phyloP scores from a whole-genome alignment of 2,888 invertebrate genomes.

The Morpho deidamia region DNA sequence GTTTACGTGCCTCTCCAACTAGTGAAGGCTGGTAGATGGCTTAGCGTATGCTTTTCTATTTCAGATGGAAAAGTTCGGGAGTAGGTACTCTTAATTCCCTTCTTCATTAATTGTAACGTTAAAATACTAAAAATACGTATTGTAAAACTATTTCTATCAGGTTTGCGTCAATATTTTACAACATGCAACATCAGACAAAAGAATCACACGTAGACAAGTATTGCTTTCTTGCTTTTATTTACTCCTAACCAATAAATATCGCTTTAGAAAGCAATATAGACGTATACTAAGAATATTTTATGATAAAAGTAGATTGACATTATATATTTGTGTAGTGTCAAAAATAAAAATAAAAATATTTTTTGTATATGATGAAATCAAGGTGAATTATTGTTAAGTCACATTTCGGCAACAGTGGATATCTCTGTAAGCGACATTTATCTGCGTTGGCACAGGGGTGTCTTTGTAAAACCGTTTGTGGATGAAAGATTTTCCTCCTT shows the following conservation, averaged over 20 bases:
- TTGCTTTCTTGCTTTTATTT: not conserved
- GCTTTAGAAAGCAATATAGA: not conserved
- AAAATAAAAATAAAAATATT: not conserved
- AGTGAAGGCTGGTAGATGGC: too few species aligned
- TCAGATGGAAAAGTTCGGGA: too few species aligned
- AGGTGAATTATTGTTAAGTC: conserved; percentile 50
- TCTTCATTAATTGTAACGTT: too few species aligned
- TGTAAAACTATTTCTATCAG: not conserved
- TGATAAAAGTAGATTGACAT: not conserved
- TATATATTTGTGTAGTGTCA: conserved; percentile 1
- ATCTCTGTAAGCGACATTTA: conserved; percentile 62
- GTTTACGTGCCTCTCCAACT: too few species aligned
- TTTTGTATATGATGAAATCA: conserved; percentile 16
- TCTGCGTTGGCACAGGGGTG: conserved; percentile 46
- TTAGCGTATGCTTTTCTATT: too few species aligned
- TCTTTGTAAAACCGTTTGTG: conserved; percentile 64
- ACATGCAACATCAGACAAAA: conserved; percentile 1
- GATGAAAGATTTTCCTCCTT: conserved; percentile 64
- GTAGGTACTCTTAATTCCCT: too few species aligned
- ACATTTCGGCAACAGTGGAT: conserved; percentile 57
- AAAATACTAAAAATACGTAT: not conserved
- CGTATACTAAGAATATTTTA: not conserved
- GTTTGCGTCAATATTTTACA: conserved; percentile 3
- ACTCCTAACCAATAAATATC: too few species aligned
- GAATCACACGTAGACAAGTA: not conserved